Base-by-base conservation (phyloP, 2,797 vertebrate species). In the Pygocentrus nattereri region DNA sequence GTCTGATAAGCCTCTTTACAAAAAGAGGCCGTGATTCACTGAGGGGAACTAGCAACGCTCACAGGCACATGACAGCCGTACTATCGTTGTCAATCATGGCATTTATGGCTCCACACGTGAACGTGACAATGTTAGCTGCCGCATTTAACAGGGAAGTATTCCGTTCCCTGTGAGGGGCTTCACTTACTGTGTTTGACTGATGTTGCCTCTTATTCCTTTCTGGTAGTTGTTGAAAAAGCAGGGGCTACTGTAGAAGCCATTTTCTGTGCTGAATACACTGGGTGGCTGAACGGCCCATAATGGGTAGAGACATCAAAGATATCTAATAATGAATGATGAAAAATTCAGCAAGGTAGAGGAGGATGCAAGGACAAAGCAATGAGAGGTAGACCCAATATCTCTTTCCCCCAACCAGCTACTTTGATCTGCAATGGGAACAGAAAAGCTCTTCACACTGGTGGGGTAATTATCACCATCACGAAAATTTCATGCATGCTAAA, bases 401-500 rank as follows among this genome's bases (percentile, higher is more conserved):
- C 81, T 61, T 78, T 80, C 81, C 38, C 41, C 76, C 76, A 69
- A 77, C 82, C 75, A 70, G 67, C 54, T 73, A 85, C 85, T 88
- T 88, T 88, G 83, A 88, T 86, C 87, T 84, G 71, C 82, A 82
- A 72, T 68, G 79, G 80, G 73, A 76, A 82, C 81, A 82, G 50
- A 84, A 77, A 84, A 85, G 85, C 87, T 88, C 85, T 85, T 84
- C 77, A 50, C 77, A 70, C 84, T 67, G 80, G 79, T 84, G 59
- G 68, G 79, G 82, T 88, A 88, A 88, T 88, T 88, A 88, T 86
- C 74, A 58, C 76, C 62, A 84, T 88, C 85, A 88, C 86, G 85
- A 88, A 88, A 85, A 83, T 86, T 88, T 85, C 85, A 85, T 84
- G 79, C 74, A 10, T 77, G 75, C 79, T 76, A 85, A 86, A 88